These are phyloP conservation scores for Drosophila diplacantha DNA, from an alignment of 2,888 invertebrate species.

Conservation along the genomic window DNA sequence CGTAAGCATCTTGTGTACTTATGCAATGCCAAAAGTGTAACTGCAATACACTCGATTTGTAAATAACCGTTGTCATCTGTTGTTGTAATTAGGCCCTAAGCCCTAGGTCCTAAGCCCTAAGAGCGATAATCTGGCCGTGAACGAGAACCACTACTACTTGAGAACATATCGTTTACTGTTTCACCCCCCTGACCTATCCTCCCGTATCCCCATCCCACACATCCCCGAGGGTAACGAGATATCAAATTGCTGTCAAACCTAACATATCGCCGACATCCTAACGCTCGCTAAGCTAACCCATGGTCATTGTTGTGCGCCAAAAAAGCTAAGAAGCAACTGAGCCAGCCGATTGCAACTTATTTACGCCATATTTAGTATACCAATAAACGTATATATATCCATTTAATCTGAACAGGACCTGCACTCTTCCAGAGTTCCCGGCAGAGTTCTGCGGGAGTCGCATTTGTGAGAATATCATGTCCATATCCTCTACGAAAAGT, in stretches of 20 bases:
- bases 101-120: conserved; percentile 7
- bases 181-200: conserved; percentile 20
- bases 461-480: conserved; percentile 67
- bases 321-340: conserved; percentile 26
- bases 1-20: conserved; percentile 63
- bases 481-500: conserved; percentile 63
- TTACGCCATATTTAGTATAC: conserved; percentile 46
- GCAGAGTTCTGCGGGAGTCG: conserved; percentile 69
- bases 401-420: conserved; percentile 71
- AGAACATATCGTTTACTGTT: conserved; percentile 49
- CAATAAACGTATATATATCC: conserved; percentile 48
- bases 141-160: conserved; percentile 24
- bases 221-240: conserved; percentile 15
- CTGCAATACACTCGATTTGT: conserved; percentile 60
- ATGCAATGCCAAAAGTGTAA: conserved; percentile 67
- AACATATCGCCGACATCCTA: conserved; percentile 47
- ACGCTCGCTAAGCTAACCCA: conserved; percentile 39
- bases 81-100: conserved; percentile 46
- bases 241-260: conserved; percentile 35
- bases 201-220: background rate
- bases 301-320: conserved; percentile 51
- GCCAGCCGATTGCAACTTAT: conserved; percentile 36
- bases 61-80: conserved; percentile 67
- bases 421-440: conserved; percentile 58
- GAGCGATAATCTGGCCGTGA: conserved; percentile 13